Conservation (phyloP, 2,888 invertebrate species). For the Xanthia icteritia region DNA sequence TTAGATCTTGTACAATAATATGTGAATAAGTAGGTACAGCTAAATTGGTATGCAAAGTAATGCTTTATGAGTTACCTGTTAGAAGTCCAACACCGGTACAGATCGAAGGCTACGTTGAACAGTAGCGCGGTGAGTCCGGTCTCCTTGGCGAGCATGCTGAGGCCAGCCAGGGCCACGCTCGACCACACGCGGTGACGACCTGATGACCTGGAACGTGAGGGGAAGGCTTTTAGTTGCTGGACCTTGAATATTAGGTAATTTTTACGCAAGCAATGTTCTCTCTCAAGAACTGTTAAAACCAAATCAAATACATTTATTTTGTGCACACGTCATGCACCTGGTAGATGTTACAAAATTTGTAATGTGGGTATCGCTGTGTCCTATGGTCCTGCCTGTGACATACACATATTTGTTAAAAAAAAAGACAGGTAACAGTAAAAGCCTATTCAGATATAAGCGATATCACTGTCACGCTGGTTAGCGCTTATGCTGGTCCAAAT, state of each 20-base stretch:
- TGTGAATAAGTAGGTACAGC: neutral
- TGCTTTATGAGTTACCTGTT: constrained; percentile 87
- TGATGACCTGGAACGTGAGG: constrained; percentile 74
- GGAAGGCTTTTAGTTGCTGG: neutral
- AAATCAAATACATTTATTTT: neutral
- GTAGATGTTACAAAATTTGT: too few species aligned
- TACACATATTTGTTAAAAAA: too few species aligned
- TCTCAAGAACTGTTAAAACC: neutral
- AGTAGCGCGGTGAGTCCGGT: constrained; percentile 94
- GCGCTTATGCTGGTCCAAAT: too few species aligned
- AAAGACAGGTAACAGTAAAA: too few species aligned
- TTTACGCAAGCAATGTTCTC: neutral
- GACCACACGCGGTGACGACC: constrained; percentile 90
- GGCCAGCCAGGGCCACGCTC: constrained; percentile 93
- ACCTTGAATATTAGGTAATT: neutral
- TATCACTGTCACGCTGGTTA: too few species aligned
- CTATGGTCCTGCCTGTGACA: too few species aligned
- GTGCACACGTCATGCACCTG: too few species aligned
- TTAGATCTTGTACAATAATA: neutral
- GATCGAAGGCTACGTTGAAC: constrained; percentile 94
- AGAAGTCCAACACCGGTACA: constrained; percentile 93
- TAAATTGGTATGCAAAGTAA: neutral
- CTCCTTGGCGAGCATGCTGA: constrained; percentile 96
- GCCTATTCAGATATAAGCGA: too few species aligned
- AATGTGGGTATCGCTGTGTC: too few species aligned